Percentiles rank a stretch among this genome's conserved stretches.
Evolutionary conservation across 2,888 invertebrate genomes (phyloP).

Genomic region (Pharmacophagus antenor): DNA sequence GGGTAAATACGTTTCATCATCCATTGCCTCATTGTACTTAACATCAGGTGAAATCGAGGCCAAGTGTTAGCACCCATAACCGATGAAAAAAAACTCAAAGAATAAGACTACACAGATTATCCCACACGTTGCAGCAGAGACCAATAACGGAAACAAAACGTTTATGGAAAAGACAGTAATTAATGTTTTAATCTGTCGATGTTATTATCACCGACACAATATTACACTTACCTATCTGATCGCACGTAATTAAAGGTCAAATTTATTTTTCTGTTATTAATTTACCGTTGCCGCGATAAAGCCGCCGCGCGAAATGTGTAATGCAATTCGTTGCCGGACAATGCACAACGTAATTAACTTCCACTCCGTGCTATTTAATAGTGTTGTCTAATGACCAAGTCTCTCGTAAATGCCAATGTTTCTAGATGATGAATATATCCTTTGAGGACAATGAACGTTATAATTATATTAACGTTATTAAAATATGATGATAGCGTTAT

Average conservation of each 20-base stretch:
- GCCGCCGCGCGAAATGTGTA: slow-evolving; percentile 39
- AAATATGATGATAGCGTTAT: too few relatives aligned
- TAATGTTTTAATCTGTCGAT: slow-evolving; percentile 12
- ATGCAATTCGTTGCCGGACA: slow-evolving; percentile 50
- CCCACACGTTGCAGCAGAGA: neutral
- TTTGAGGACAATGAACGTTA: neutral
- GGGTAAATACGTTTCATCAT: too few relatives aligned
- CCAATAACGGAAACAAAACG: slow-evolving; percentile 8
- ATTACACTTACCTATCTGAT: slow-evolving; percentile 27
- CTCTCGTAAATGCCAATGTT: slow-evolving; percentile 4
- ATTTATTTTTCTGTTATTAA: slow-evolving; percentile 30
- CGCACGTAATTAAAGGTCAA: slow-evolving; percentile 29
- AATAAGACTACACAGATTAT: neutral
- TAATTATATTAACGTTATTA: too few relatives aligned
- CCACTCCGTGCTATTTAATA: slow-evolving; percentile 10
- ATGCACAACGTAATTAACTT: slow-evolving; percentile 49
- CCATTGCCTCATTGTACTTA: too few relatives aligned
- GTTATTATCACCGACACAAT: neutral
- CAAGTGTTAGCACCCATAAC: too few relatives aligned
- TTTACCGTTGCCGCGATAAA: slow-evolving; percentile 29
- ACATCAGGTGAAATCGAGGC: too few relatives aligned
- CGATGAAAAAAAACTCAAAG: too few relatives aligned
- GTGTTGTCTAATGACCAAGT: slow-evolving; percentile 19
- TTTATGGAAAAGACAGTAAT: slow-evolving; percentile 23
- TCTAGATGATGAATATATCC: neutral